Evolutionary conservation across 2,113 vertebrate species (phyloP).

Genomic region (Reinhardtius hippoglossoides): DNA sequence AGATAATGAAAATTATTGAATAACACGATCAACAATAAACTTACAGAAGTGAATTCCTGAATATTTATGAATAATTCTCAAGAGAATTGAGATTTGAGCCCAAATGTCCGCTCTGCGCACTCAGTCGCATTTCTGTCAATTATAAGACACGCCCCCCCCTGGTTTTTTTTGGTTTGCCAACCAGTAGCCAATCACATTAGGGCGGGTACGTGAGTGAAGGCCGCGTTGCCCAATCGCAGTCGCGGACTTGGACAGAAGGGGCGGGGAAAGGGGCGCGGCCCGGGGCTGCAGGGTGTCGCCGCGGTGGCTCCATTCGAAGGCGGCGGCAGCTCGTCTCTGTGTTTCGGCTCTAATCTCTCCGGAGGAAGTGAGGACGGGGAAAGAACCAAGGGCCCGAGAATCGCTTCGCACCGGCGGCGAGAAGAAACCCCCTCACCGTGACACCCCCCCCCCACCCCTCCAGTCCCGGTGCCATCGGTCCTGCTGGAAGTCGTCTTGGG

Average conservation of each 20-base stretch:
- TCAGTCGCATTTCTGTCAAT: conserved; percentile 68
- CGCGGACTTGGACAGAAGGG: conserved; percentile 48
- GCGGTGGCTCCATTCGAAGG: conserved; percentile 84
- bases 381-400: conserved; percentile 26
- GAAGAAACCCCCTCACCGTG: not conserved
- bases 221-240: conserved; percentile 43
- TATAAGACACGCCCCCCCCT: conserved; percentile 42
- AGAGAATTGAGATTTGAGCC: conserved; percentile 45
- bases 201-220: conserved; percentile 8
- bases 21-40: too few species aligned
- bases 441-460: too few species aligned
- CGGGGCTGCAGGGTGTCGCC: conserved; percentile 81
- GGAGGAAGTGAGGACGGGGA: not conserved
- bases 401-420: conserved; percentile 31
- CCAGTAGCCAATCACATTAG: conserved; percentile 62
- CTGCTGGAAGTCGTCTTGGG: conserved; percentile 23
- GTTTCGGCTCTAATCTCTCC: conserved; percentile 67
- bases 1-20: too few species aligned
- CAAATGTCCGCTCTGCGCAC: conserved; percentile 59
- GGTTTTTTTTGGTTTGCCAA: too few species aligned
- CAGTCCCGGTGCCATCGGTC: conserved; percentile 8
- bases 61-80: not conserved
- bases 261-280: conserved; percentile 69
- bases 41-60: too few species aligned
- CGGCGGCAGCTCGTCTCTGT: conserved; percentile 85